phyloP scores from a whole-genome alignment of 2,797 vertebrate genomes.

The Mustela erminea region DNA sequence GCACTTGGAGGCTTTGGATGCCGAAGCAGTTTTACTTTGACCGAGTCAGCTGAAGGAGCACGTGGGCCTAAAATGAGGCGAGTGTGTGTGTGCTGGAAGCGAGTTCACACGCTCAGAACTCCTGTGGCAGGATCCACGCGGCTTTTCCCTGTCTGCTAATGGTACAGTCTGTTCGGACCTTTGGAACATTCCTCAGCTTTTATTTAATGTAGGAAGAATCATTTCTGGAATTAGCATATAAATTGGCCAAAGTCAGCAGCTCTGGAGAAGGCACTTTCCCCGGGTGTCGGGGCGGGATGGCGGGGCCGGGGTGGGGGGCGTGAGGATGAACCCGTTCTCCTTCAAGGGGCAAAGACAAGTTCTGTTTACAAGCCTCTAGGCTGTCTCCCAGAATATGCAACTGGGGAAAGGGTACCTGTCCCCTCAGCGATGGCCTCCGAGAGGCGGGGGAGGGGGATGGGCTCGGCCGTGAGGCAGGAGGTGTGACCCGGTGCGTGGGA shows the following conservation, averaged over 20 bases:
- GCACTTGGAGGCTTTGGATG: slow-evolving; percentile 69
- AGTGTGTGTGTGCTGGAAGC: slow-evolving; percentile 61
- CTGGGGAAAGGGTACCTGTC: slow-evolving; percentile 14
- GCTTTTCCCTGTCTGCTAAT: slow-evolving; percentile 81
- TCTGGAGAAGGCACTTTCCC: slow-evolving; percentile 69
- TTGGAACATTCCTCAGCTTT: slow-evolving; percentile 89
- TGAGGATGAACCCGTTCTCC: not conserved
- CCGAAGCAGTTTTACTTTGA: slow-evolving; percentile 75
- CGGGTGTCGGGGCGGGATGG: slow-evolving; percentile 69
- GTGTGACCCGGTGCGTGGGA: not conserved
- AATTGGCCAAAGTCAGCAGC: slow-evolving; percentile 86
- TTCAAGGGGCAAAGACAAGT: not conserved
- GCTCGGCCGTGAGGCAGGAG: not conserved
- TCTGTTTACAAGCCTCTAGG: not conserved
- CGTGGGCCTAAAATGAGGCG: slow-evolving; percentile 81
- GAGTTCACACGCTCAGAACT: slow-evolving; percentile 77
- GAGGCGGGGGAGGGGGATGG: slow-evolving; percentile 43
- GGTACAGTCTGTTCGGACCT: slow-evolving; percentile 85
- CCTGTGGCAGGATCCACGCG: slow-evolving; percentile 76
- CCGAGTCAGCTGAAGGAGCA: slow-evolving; percentile 85
- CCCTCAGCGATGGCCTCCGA: not conserved
- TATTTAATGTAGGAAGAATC: slow-evolving; percentile 85
- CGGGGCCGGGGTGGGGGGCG: not conserved
- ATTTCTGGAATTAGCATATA: slow-evolving; percentile 88
- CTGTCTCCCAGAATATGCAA: not conserved